These are phyloP conservation scores for Leptopterna dolabrata DNA, from an alignment of 2,888 invertebrate genomes.

Conservation along the genomic window DNA sequence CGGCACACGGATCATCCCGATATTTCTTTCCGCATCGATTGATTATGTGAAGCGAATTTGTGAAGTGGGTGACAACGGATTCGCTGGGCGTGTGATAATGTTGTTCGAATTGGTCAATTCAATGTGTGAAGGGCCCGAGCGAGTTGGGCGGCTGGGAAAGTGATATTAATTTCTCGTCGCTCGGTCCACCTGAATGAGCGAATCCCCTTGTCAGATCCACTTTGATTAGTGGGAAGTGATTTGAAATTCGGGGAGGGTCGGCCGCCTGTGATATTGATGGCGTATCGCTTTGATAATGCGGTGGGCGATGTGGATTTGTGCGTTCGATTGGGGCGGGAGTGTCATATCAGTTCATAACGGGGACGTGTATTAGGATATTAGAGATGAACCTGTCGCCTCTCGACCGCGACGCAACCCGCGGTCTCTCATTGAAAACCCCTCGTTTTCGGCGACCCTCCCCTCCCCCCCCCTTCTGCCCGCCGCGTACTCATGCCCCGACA, in stretches of 20 bases:
- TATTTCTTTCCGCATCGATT: too few relatives aligned
- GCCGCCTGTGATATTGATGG: neutral
- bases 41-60: too few relatives aligned
- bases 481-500: too few relatives aligned
- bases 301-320: neutral
- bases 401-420: neutral
- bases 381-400: neutral
- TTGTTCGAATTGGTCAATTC: too few relatives aligned
- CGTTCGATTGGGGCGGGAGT: neutral
- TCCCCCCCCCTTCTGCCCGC: neutral
- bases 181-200: too few relatives aligned
- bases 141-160: too few relatives aligned
- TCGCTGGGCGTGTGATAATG: too few relatives aligned
- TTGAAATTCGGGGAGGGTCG: neutral
- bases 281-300: neutral
- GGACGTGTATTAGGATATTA: neutral
- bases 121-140: too few relatives aligned
- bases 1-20: too few relatives aligned
- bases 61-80: too few relatives aligned
- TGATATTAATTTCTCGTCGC: too few relatives aligned
- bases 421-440: neutral
- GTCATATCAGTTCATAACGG: neutral
- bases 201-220: neutral
- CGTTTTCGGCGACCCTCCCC: neutral
- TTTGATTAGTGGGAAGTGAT: neutral